Percentiles rank a stretch among this genome's conserved stretches.
phyloP scores from a whole-genome alignment of 2,797 vertebrate genomes.

The Enteromius radiatus region DNA sequence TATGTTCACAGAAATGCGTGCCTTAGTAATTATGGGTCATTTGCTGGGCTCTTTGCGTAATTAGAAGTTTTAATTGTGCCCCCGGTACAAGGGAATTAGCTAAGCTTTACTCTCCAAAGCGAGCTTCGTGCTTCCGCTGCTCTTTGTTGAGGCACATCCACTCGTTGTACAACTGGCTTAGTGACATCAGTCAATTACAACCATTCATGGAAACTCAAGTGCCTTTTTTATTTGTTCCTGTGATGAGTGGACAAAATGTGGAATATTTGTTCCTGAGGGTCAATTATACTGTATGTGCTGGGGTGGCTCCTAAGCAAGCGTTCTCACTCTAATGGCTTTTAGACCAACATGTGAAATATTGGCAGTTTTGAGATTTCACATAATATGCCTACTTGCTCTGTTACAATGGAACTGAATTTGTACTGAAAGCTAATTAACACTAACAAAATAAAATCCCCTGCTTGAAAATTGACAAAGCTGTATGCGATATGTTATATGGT shows the following conservation, averaged over 20 bases:
- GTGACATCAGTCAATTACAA: conserved; percentile 78
- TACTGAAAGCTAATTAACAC: too few species aligned
- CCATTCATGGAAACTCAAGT: conserved; percentile 67
- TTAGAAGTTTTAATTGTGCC: conserved; percentile 81
- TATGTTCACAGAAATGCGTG: conserved; percentile 66
- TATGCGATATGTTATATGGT: background rate
- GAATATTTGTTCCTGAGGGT: background rate
- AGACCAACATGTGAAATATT: background rate
- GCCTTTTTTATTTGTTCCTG: conserved; percentile 66
- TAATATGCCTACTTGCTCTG: background rate
- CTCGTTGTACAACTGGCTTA: conserved; percentile 66
- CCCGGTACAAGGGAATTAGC: conserved; percentile 76
- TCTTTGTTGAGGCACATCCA: conserved; percentile 58
- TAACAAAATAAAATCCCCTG: background rate
- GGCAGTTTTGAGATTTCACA: background rate
- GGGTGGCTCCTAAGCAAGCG: background rate
- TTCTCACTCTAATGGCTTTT: background rate
- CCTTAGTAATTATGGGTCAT: conserved; percentile 77
- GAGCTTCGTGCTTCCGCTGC: conserved; percentile 64
- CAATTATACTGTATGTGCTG: background rate
- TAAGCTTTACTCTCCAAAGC: conserved; percentile 68
- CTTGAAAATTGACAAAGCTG: background rate
- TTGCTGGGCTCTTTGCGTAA: conserved; percentile 74
- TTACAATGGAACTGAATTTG: background rate
- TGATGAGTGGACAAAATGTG: conserved; percentile 6